Base-by-base conservation (phyloP, 2,113 vertebrate genomes). In the Calyptomena viridis region DNA sequence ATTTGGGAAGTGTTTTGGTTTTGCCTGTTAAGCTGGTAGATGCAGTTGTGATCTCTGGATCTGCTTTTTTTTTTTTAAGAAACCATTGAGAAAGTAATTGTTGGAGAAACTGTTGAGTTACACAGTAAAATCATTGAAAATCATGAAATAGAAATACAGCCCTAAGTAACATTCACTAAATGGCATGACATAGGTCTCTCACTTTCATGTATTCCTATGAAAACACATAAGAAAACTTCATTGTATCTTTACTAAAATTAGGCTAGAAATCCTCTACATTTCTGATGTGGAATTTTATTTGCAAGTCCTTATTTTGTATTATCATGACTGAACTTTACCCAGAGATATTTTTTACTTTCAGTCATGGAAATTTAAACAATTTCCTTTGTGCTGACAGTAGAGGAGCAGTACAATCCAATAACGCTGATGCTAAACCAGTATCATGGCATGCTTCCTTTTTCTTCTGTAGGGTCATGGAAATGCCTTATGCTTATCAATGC, bases 401-500 rank as follows among this genome's bases (percentile, higher is more conserved):
- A 46, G 28, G 21, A 83, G 50, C 28, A 46, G 44, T 68, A 33
- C n/a, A 90, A 28, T 39, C 17, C 35, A 67, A 20, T 83, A 71
- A 46, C 12, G 47, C 49, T 52, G 50, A 14, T 93, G 44, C 55
- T 82, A 47, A 58, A 68, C n/a, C 33, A 71, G 44, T 52, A 3
- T 87, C 24, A n/a, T 44, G 21, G 20, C 49, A 12, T 71, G 44
- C 85, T 95, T 86, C 78, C 75, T 96, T 89, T 44, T 93, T 96
- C 49, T 60, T 95, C 74, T 92, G 6, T 96, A 99, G 99, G 97
- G 96, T 99, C 77, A 98, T 99, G 97, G 99, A 99, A 98, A 98
- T 99, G 97, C 99, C 99, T 13, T 99, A 99, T 73, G 98, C 99
- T 66, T 99, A 99, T 82, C 99, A 99, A 94, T 99, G 99, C 80